Evolutionary conservation across 2,113 vertebrate genomes (phyloP).

Genomic region (Himantopus leucocephalus): DNA sequence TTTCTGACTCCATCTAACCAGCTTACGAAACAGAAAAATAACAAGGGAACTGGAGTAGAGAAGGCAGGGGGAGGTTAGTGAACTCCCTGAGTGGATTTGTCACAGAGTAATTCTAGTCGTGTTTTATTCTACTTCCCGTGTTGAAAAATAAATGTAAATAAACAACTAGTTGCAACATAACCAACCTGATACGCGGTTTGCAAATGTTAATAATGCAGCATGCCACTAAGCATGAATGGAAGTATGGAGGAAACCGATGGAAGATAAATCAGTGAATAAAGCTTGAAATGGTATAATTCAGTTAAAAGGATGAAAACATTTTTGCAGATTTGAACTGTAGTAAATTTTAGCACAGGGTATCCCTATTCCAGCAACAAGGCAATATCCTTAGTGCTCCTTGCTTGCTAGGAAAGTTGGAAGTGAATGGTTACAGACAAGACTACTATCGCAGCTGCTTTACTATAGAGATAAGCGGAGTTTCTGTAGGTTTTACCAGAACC

Average conservation of each 20-base stretch:
- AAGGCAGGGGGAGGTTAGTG: neutral
- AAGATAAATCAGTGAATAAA: neutral
- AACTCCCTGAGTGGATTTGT: neutral
- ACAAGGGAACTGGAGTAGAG: neutral
- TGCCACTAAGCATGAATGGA: neutral
- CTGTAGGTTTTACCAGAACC: neutral
- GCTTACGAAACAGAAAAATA: neutral
- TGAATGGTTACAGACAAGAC: neutral
- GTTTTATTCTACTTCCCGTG: neutral
- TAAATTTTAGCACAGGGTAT: neutral
- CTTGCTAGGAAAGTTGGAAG: neutral
- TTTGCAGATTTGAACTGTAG: neutral
- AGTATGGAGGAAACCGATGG: neutral
- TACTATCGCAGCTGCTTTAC: neutral
- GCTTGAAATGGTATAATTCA: neutral
- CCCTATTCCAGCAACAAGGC: neutral
- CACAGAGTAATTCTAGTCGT: neutral
- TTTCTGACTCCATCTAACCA: slow-evolving; percentile 8
- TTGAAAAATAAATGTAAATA: neutral
- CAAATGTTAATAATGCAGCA: neutral
- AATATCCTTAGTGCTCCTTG: neutral
- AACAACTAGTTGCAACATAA: neutral
- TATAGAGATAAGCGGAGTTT: neutral
- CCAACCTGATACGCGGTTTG: neutral
- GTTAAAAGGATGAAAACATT: neutral